These are phyloP conservation scores for Notothenia coriiceps DNA, from an alignment of 2,113 vertebrate species.

Conservation along the genomic window DNA sequence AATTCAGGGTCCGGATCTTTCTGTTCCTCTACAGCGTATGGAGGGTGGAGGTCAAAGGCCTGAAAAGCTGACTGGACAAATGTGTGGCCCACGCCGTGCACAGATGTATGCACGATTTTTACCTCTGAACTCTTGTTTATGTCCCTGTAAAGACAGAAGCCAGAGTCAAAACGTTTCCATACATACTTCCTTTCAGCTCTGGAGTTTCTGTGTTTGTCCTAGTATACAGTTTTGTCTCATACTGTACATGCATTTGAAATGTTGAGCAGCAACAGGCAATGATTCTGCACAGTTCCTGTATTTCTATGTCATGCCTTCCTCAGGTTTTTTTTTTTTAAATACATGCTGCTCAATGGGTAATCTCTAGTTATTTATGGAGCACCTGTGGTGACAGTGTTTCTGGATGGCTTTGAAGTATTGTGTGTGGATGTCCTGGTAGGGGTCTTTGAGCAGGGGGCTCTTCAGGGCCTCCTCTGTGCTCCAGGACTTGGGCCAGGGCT, in stretches of 20 bases:
- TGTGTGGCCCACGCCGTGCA: slow-evolving; percentile 94
- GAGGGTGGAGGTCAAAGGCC: slow-evolving; percentile 92
- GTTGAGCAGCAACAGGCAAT: not conserved
- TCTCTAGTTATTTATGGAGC: not conserved
- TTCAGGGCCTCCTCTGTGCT: slow-evolving; percentile 83
- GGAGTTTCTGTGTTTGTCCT: not conserved
- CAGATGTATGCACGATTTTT: slow-evolving; percentile 96
- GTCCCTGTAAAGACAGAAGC: slow-evolving; percentile 80
- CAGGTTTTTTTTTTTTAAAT: not conserved
- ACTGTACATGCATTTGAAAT: not conserved
- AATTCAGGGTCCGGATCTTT: slow-evolving; percentile 97
- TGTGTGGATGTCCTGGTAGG: slow-evolving; percentile 82
- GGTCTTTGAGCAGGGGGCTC: slow-evolving; percentile 88
- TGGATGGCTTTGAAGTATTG: slow-evolving; percentile 93
- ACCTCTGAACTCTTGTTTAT: slow-evolving; percentile 89
- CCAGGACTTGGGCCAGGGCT: slow-evolving; percentile 95
- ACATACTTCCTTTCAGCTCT: not conserved
- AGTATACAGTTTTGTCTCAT: not conserved
- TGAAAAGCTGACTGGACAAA: slow-evolving; percentile 94
- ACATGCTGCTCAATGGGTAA: not conserved
- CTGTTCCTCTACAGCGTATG: slow-evolving; percentile 93
- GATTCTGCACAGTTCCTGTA: not conserved
- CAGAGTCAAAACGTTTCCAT: not conserved
- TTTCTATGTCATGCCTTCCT: not conserved
- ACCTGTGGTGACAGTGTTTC: slow-evolving; percentile 96